A percentile compares a stretch with the other conserved stretches of the same genome.
Evolutionary conservation across 2,888 invertebrate species (phyloP).

Genomic region (Linyphia triangularis): DNA sequence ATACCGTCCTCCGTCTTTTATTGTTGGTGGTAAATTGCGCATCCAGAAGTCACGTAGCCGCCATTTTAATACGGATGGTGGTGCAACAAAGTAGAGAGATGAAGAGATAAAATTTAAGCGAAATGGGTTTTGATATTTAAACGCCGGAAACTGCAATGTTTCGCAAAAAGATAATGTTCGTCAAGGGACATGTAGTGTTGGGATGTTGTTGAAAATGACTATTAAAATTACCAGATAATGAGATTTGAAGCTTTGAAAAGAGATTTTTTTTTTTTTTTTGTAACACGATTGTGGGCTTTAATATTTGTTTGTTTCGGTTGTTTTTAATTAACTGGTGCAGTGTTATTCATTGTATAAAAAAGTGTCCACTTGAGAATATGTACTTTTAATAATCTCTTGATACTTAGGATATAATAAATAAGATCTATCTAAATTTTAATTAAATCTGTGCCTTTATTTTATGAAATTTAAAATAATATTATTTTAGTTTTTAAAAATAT

Average conservation of each 20-base stretch:
- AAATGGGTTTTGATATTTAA: conserved; percentile 25
- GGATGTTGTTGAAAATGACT: background rate
- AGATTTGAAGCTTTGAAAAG: background rate
- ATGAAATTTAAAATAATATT: no score
- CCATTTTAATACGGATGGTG: background rate
- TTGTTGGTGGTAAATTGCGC: conserved; percentile 22
- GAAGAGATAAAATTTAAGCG: conserved; percentile 36
- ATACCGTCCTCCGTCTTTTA: conserved; percentile 5
- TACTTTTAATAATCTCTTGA: background rate
- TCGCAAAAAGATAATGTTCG: conserved; percentile 18
- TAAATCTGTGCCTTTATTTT: background rate
- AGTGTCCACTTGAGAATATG: no score
- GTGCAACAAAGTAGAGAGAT: conserved; percentile 14
- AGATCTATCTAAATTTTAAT: background rate
- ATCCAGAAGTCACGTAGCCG: conserved; percentile 2
- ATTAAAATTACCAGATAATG: conserved; percentile 11
- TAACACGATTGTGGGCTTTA: background rate
- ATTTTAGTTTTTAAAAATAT: no score
- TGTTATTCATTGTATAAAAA: no score
- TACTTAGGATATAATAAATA: background rate
- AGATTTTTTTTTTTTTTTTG: background rate
- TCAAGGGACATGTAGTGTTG: conserved; percentile 8
- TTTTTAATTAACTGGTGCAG: background rate
- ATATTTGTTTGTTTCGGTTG: background rate
- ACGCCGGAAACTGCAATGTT: background rate